Evolutionary conservation across 1,140 invertebrate genomes (phyloP).

Genomic region (Mycetomoellerius zeteki): DNA sequence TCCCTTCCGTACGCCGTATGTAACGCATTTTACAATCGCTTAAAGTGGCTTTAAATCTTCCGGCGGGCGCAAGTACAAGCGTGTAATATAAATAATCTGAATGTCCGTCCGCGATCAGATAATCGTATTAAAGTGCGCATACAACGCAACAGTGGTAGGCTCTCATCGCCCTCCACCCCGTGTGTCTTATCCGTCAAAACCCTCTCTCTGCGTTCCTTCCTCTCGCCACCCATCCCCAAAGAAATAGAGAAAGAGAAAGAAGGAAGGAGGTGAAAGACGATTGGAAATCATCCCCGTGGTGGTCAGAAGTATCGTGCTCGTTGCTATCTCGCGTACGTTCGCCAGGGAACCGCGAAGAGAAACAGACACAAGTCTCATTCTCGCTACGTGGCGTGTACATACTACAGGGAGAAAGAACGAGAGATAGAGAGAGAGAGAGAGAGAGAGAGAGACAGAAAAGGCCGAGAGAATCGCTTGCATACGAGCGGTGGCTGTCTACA

Average conservation of each 20-base stretch:
- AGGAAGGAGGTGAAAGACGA: slow-evolving; percentile 9
- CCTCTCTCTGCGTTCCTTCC: slow-evolving; percentile 3
- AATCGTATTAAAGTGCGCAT: slow-evolving; percentile 58
- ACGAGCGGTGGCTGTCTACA: slow-evolving; percentile 77
- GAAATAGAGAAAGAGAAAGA: neutral
- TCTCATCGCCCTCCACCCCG: neutral
- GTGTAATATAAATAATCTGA: slow-evolving; percentile 64
- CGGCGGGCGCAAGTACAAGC: slow-evolving; percentile 37
- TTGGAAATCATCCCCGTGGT: slow-evolving; percentile 58
- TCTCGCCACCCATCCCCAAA: slow-evolving; percentile 3
- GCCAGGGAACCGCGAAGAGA: slow-evolving; percentile 32
- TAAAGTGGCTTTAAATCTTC: slow-evolving; percentile 55
- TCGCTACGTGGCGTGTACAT: neutral
- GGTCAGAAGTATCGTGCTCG: slow-evolving; percentile 45
- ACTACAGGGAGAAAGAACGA: slow-evolving; percentile 18
- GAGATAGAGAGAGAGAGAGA: slow-evolving; percentile 6
- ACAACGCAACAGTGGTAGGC: slow-evolving; percentile 42
- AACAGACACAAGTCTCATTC: slow-evolving; percentile 37
- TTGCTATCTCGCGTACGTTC: slow-evolving; percentile 48
- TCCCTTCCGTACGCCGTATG: neutral
- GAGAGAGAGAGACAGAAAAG: slow-evolving; percentile 2
- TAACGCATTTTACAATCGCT: slow-evolving; percentile 51
- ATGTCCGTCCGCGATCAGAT: slow-evolving; percentile 60
- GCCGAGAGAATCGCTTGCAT: slow-evolving; percentile 57
- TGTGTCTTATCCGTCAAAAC: slow-evolving; percentile 24